These are phyloP conservation scores for Scaptomyza pallida DNA, from an alignment of 1,140 invertebrate species.

Conservation along the genomic window DNA sequence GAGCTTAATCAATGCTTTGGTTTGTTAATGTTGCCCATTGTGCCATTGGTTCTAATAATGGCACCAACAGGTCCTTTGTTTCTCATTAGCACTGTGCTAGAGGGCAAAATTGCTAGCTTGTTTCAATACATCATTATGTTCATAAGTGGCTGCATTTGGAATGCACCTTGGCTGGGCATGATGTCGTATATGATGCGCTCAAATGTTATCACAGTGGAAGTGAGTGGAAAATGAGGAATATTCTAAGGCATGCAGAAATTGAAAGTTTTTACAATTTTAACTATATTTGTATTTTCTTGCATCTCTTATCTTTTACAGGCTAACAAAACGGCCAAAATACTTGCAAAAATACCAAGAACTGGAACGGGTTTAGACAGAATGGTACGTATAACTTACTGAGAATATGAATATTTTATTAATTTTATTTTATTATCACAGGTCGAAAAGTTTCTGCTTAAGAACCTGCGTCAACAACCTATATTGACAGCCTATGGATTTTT, in stretches of 20 bases:
- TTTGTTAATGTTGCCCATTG: conserved; percentile 53
- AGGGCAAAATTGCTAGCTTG: conserved; percentile 34
- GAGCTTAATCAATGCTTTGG: conserved; percentile 61
- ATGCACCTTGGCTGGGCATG: conserved; percentile 55
- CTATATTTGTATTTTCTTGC: too few relatives aligned
- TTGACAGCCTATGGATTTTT: conserved; percentile 80
- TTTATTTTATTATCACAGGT: conserved; percentile 61
- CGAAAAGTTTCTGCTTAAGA: conserved; percentile 77
- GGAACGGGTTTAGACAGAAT: conserved; percentile 69
- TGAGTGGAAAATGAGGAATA: conserved; percentile 34
- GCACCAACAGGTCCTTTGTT: conserved; percentile 54
- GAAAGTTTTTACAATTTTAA: too few relatives aligned
- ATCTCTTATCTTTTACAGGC: conserved; percentile 55
- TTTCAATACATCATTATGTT: neutral
- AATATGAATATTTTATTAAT: neutral
- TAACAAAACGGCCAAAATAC: conserved; percentile 75
- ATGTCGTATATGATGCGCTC: conserved; percentile 51
- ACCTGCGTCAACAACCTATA: conserved; percentile 70
- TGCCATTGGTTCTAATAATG: conserved; percentile 51
- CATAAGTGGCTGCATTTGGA: conserved; percentile 41
- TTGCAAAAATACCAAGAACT: conserved; percentile 68
- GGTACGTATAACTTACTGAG: conserved; percentile 36
- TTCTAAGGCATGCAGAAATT: too few relatives aligned
- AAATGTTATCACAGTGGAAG: conserved; percentile 57
- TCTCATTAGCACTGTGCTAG: conserved; percentile 58